Evolutionary conservation across 2,797 vertebrate genomes (phyloP), one percentile per base, ranked within the genome.

Genomic region (Odontamblyopus lacepedii): DNA sequence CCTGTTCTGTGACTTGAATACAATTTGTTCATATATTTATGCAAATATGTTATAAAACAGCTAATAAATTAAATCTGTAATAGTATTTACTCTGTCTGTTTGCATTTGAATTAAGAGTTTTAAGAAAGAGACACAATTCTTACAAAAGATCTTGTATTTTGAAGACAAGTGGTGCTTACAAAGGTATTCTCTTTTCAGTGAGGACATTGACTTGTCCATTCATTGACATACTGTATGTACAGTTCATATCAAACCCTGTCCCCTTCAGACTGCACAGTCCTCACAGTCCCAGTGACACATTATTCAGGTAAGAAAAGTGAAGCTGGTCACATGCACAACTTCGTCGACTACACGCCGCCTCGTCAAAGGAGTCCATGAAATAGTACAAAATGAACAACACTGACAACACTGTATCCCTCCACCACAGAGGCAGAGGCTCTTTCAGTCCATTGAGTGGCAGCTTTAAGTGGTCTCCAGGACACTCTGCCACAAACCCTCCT

Each of bases 81-180:
- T 35, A 73, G 27, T 78, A 74, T 86, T 82, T 75, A 59, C 5
- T 18, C 67, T 72, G 2, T 18, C 67, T 72, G 2, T 66, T 60
- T 67, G 35, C 57, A 72, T 74, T 6, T 70, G 57, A 12, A 64
- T 65, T 63, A 44, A 70, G 85, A 83, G 30, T 5, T 9, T 60
- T 78, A 78, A 79, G 73, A 71, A 74, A 80, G 60, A 85, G 72
- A 79, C 19, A 51, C 76, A 63, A 86, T 81, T 50, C 85, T 87
- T 75, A 78, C 83, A 90, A 93, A 91, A 87, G 86, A 87, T 87
- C 89, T 95, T 95, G 94, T 95, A 95, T 95, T 96, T 95, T 95
- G 93, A 94, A 94, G 96, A 97, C 95, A 93, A 94, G 94, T 94
- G 94, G 93, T 95, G 91, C 94, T 96, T 96, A 96, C 95, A 96